phyloP scores from a whole-genome alignment of 2,113 vertebrate species.

The Kryptolebias marmoratus region DNA sequence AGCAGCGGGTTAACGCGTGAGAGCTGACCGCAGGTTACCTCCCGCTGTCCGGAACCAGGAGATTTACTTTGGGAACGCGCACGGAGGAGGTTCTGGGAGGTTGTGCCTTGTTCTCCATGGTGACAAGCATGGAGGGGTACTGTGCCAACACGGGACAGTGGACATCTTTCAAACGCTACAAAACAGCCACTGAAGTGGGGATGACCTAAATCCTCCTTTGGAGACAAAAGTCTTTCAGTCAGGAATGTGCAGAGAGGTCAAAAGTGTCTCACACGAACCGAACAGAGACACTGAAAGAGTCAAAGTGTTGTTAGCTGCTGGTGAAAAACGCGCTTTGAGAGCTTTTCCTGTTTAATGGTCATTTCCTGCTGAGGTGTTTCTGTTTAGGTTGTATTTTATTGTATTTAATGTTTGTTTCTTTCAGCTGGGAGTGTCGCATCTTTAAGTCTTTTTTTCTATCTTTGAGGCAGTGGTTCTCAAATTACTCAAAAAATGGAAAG shows the following conservation, averaged over 20 bases:
- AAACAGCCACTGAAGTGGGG: conserved; percentile 67
- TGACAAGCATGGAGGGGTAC: conserved; percentile 79
- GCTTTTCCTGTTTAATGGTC: too few relatives aligned
- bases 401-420: too few relatives aligned
- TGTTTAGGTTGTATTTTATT: too few relatives aligned
- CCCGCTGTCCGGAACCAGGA: conserved; percentile 44
- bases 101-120: conserved; percentile 72
- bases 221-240: conserved; percentile 66
- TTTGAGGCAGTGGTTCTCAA: too few relatives aligned
- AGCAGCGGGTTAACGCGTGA: conserved; percentile 42
- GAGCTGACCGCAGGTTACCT: conserved; percentile 77
- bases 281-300: background rate
- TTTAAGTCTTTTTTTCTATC: too few relatives aligned
- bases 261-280: conserved; percentile 44
- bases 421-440: too few relatives aligned
- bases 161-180: conserved; percentile 71
- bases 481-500: too few relatives aligned
- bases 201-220: conserved; percentile 76
- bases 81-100: conserved; percentile 73
- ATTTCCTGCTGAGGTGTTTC: too few relatives aligned
- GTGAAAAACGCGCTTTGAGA: background rate
- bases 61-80: conserved; percentile 77
- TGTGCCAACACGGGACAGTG: conserved; percentile 76
- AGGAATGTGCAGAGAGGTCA: conserved; percentile 62
- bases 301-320: background rate